These are phyloP conservation scores for Gorilla gorilla DNA, from an alignment of 2,113 vertebrate species.

Conservation along the genomic window DNA sequence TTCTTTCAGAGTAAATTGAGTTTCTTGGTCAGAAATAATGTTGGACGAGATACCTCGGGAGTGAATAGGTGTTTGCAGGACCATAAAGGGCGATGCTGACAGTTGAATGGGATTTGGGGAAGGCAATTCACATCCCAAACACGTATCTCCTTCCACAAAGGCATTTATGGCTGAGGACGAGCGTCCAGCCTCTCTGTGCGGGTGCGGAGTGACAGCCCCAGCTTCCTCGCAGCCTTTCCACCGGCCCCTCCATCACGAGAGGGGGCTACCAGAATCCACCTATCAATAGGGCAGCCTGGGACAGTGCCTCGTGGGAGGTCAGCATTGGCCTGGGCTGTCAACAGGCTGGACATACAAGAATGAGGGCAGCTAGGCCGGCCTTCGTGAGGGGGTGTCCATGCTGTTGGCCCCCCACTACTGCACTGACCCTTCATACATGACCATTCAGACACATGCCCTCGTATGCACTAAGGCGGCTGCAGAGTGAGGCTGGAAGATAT, in stretches of 20 bases:
- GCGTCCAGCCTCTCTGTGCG: background rate
- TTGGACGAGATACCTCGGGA: rapidly evolving
- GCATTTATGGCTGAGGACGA: rapidly evolving
- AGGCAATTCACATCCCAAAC: rapidly evolving
- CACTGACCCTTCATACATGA: background rate
- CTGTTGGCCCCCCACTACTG: rapidly evolving
- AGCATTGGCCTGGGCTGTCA: rapidly evolving
- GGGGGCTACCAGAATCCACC: background rate
- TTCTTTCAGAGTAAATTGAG: background rate
- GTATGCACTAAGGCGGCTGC: background rate
- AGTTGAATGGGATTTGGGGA: rapidly evolving
- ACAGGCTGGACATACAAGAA: background rate
- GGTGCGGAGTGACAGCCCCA: rapidly evolving
- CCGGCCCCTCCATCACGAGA: background rate
- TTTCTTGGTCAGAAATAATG: rapidly evolving
- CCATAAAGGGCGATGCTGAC: background rate
- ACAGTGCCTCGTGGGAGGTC: rapidly evolving
- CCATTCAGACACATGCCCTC: too few species aligned
- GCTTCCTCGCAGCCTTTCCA: rapidly evolving
- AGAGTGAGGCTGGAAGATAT: background rate
- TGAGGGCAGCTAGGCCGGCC: background rate
- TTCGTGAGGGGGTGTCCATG: rapidly evolving
- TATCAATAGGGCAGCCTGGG: background rate
- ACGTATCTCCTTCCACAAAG: rapidly evolving
- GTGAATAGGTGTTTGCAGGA: background rate